These are phyloP conservation scores for Fopius arisanus DNA, from an alignment of 1,140 invertebrate species.

Conservation along the genomic window DNA sequence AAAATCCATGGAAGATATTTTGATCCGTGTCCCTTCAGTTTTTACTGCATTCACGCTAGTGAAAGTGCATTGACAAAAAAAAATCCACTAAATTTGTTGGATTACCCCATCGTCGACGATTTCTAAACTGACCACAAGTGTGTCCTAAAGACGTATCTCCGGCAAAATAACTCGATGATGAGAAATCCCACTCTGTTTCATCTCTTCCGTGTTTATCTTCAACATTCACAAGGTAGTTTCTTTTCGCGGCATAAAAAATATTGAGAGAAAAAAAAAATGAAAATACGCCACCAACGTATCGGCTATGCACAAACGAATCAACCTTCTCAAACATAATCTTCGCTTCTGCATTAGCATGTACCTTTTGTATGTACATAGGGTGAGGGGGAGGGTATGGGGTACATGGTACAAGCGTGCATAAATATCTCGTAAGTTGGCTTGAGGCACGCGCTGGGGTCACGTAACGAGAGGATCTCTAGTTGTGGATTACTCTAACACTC, in stretches of 20 bases:
- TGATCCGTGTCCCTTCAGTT: no score
- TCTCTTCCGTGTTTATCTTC: neutral
- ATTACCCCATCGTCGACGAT: neutral
- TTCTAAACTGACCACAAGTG: neutral
- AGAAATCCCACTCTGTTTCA: neutral
- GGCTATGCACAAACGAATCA: neutral
- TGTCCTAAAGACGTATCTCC: neutral
- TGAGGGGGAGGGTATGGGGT: constrained; percentile 21
- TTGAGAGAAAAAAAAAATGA: neutral
- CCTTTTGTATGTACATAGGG: constrained; percentile 24
- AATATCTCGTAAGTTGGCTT: constrained; percentile 26
- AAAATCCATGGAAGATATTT: no score
- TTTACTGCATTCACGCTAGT: neutral
- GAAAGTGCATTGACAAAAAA: neutral
- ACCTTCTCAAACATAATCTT: neutral
- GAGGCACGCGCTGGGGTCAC: constrained; percentile 44
- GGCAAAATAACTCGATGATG: neutral
- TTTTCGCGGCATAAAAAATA: neutral
- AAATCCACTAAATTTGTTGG: neutral
- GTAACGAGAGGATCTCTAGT: constrained; percentile 32
- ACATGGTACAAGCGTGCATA: constrained; percentile 15
- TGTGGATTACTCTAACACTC: constrained; percentile 31
- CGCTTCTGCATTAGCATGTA: constrained; percentile 18
- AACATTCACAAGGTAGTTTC: neutral
- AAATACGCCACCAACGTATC: neutral